A percentile compares a stretch with the other conserved stretches of the same genome.
These are phyloP conservation scores for Tragopan temminckii DNA, from an alignment of 2,797 vertebrate species.

Conservation along the genomic window DNA sequence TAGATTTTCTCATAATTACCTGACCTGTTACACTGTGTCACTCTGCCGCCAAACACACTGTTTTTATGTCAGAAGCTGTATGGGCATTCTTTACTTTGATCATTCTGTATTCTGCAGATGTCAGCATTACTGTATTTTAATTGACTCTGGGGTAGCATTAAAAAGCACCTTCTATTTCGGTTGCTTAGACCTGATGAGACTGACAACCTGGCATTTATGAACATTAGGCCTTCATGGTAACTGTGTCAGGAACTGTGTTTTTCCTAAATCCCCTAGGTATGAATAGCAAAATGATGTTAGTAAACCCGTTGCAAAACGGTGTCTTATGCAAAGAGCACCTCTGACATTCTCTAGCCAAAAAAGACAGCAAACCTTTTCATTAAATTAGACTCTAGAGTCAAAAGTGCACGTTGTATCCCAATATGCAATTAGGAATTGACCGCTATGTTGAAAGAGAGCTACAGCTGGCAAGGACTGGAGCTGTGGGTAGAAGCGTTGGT, in stretches of 20 bases:
- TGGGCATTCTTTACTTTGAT: slow-evolving; percentile 85
- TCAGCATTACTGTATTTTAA: slow-evolving; percentile 87
- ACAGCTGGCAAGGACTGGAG: neutral
- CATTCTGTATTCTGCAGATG: slow-evolving; percentile 79
- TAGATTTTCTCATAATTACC: slow-evolving; percentile 86
- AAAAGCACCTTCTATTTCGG: slow-evolving; percentile 78
- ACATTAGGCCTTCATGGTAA: slow-evolving; percentile 70
- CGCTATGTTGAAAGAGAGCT: neutral
- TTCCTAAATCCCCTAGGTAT: slow-evolving; percentile 62
- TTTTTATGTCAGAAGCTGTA: slow-evolving; percentile 82
- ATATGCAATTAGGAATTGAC: slow-evolving; percentile 37
- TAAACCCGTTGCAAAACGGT: slow-evolving; percentile 7
- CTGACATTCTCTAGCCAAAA: slow-evolving; percentile 25
- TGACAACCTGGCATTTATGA: slow-evolving; percentile 80
- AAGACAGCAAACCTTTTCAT: slow-evolving; percentile 43
- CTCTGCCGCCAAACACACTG: slow-evolving; percentile 81
- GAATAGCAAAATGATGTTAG: slow-evolving; percentile 45
- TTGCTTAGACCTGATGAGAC: slow-evolving; percentile 76
- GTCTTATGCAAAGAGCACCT: slow-evolving; percentile 17
- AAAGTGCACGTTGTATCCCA: slow-evolving; percentile 16
- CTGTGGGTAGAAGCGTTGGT: neutral
- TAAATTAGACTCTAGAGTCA: slow-evolving; percentile 50
- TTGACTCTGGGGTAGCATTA: slow-evolving; percentile 85
- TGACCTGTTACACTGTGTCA: slow-evolving; percentile 87
- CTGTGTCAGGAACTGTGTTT: slow-evolving; percentile 67